Conservation (phyloP, 2,113 vertebrate genomes). For the Fulica atra region DNA sequence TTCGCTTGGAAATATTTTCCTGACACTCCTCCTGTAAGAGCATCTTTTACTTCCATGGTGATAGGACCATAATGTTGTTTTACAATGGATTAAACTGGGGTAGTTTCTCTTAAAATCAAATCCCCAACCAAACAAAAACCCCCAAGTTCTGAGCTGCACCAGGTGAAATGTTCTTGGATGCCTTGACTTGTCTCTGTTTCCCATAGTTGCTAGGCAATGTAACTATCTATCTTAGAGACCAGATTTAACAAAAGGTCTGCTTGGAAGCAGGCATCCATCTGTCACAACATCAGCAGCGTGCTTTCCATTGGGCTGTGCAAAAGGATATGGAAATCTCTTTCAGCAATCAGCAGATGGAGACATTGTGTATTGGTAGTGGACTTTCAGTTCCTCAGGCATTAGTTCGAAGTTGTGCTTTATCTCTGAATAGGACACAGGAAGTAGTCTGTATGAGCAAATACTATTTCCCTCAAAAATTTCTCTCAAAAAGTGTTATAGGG, state of each 20-base stretch:
- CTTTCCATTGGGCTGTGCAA: neutral
- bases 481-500: neutral
- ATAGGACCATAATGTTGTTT: neutral
- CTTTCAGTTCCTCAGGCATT: neutral
- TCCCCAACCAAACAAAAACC: neutral
- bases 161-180: neutral
- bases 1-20: neutral
- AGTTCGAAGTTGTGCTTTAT: neutral
- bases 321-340: neutral
- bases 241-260: neutral
- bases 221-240: neutral
- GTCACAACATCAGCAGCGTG: neutral
- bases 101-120: neutral
- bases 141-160: neutral
- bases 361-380: neutral
- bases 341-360: conserved; percentile 19
- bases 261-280: neutral
- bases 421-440: neutral
- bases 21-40: neutral
- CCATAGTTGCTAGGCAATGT: neutral
- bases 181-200: neutral
- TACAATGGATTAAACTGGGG: neutral
- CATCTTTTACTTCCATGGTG: neutral
- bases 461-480: neutral
- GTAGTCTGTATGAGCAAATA: neutral